Conservation (phyloP, 1,140 invertebrate species). For the Oryzaephilus surinamensis region DNA sequence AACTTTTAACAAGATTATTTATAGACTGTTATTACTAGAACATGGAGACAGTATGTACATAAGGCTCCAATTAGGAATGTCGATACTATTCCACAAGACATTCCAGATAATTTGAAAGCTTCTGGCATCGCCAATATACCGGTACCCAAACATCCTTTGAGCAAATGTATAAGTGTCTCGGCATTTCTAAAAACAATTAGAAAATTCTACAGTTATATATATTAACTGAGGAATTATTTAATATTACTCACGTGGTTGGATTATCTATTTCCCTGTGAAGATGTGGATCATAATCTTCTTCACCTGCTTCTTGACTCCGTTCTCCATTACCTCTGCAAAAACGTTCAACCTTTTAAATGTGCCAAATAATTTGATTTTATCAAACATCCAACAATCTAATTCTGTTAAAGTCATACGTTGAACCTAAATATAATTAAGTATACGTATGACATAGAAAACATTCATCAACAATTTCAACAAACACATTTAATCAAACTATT, state of each 20-base stretch:
- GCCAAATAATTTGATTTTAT: slow-evolving; percentile 3
- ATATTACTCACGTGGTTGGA: slow-evolving; percentile 39
- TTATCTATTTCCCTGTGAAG: slow-evolving; percentile 31
- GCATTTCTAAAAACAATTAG: slow-evolving; percentile 38
- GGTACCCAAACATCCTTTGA: slow-evolving; percentile 62
- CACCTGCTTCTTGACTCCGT: slow-evolving; percentile 19
- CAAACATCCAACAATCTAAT: neutral
- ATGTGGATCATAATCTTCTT: slow-evolving; percentile 37
- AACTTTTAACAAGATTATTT: too few species aligned
- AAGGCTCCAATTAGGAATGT: slow-evolving; percentile 51
- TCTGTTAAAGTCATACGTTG: neutral
- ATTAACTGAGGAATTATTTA: slow-evolving; percentile 1
- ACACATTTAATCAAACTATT: too few species aligned
- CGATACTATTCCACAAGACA: slow-evolving; percentile 48
- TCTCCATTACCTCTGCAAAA: slow-evolving; percentile 11
- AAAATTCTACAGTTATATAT: neutral
- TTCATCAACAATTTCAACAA: too few species aligned
- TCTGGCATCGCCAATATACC: slow-evolving; percentile 67
- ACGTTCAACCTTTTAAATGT: slow-evolving; percentile 3
- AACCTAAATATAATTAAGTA: slow-evolving; percentile 3
- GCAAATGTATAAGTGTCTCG: slow-evolving; percentile 52
- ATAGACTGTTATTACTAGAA: slow-evolving; percentile 41
- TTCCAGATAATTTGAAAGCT: slow-evolving; percentile 59
- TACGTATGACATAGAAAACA: neutral
- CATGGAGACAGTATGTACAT: slow-evolving; percentile 60